Base-by-base conservation (phyloP, 2,113 vertebrate species). In the Chlorodrepanis virens region DNA sequence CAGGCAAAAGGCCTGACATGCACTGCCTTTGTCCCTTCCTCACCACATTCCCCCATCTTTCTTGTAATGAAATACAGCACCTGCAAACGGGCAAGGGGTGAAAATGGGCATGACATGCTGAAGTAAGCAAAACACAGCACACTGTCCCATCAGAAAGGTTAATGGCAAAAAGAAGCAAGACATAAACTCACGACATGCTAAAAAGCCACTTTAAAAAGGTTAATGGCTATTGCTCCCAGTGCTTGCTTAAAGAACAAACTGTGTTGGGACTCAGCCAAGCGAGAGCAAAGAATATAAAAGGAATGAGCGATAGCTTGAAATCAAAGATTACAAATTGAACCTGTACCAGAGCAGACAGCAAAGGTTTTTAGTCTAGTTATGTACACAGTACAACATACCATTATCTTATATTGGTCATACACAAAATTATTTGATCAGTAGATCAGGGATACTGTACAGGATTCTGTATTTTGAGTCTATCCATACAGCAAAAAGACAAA, bases 131-230 rank as follows among this genome's bases (percentile, higher is more conserved):
- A 97, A 91, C 65, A 65, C 76, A 75, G 59, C 0, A 0, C 67
- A 71, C 75, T 95, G 90, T 96, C 95, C 90, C 89, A 37, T 95
- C 85, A 83, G 68, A 94, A 87, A 95, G 86, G 95, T 95, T 97
- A 96, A 97, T 88, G 70, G 86, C 9, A 37, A 83, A 94, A 91
- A 95, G 84, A 86, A 91, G 56, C 68, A 91, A 91, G 96, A 89
- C 52, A 90, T 59, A 92, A 90, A 96, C 87, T 64, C 71, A 56
- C 78, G 82, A 91, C 87, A 92, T 95, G 85, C 83, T 96, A 95
- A 95, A 97, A 96, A 96, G 83, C 63, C 68, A 57, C 85, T 95
- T 88, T 39, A 64, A 76, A 96, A 96, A 96, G 91, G 94, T 97
- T 96, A 97, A 96, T 93, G 64, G 90, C 88, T 95, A 89, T 72